Base-by-base conservation (phyloP, 2,113 vertebrate species). In the Cyrtonyx montezumae region DNA sequence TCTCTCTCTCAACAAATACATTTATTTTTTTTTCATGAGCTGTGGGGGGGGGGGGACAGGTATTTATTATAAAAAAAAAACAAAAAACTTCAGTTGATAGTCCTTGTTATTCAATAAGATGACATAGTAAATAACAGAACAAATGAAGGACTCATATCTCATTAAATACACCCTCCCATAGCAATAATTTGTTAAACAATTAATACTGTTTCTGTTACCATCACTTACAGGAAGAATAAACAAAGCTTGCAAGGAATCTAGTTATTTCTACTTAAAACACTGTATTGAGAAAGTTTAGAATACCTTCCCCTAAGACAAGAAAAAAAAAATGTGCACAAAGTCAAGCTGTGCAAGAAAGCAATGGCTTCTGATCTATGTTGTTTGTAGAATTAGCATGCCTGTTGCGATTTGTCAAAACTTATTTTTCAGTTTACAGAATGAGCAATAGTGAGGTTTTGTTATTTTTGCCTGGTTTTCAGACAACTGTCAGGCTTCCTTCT, bases 341-440 rank as follows among this genome's bases (percentile, higher is more conserved):
- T 70, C 46, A 85, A 83, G 56, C 55, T 80, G 76, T 55, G 73
- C 25, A 86, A 90, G 63, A 84, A 81, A 79, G 34, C 58, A 42
- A 42, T 20, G 19, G 37, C 11, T 11, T 1, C 42, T 13, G 7
- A 78, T 78, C 56, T 59, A 19, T 23, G 40, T 9, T 11, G 2
- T 55, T 3, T 90, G 49, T 59, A 93, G 79, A 49, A 17, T 2
- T 55, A 87, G 82, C 53, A 63, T 6, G 51, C 80, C 77, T 78
- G 79, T 51, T 86, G 66, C 70, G 46, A 83, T 87, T 86, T 51
- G 42, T 78, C 65, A 91, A 88, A 90, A 86, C 32, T 61, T 63
- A 93, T 83, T 93, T 90, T 94, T 91, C 75, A 51, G 34, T 40
- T 77, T 68, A 59, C 20, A 56, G 25, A 84, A 78, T 80, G 46